Base-by-base conservation (phyloP, 2,113 vertebrate species). In the Callorhinus ursinus region DNA sequence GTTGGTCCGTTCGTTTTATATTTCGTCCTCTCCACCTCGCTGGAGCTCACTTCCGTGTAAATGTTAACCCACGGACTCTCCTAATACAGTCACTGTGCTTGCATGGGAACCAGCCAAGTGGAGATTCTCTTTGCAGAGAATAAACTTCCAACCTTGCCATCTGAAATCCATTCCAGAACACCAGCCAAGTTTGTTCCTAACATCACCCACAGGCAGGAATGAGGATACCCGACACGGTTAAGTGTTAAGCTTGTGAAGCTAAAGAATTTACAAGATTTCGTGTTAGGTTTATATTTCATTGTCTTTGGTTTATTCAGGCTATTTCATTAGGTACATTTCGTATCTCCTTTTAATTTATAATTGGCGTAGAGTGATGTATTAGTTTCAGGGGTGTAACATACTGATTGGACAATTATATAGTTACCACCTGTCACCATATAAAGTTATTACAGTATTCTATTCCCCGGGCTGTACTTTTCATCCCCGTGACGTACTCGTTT, bases 101-200 rank as follows among this genome's bases (percentile, higher is more conserved):
- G 88, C 77, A 55, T 76, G 95, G 86, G 33, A 72, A 36, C 18
- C 63, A 91, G 69, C 57, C 31, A 76, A 85, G 46, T 77, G 16
- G 28, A 81, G 85, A 71, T 46, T 81, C 59, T 76, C 71, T 49
- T 53, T 81, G 49, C 81, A 39, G 77, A 90, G 87, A 97, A 77
- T 81, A 51, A 84, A 84, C 65, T 85, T 49, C 69, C 93, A 71
- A 94, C 95, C 42, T 96, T 1, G 21, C 71, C 57, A 88, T 76
- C 72, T 96, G 74, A 80, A 88, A 96, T 90, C 18, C 55, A 81
- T 76, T 88, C 57, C 31, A 39, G 28, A 79, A 89, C 53, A 91
- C 26, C 81, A 88, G 63, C 36, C 39, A 59, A 13, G 33, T 81
- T 67, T 94, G 86, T 81, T 93, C 33, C 61, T 53, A 81, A 46